Percentiles rank a stretch among this genome's conserved stretches.
phyloP scores from a whole-genome alignment of 2,888 invertebrate genomes.

The Amitus sp. region DNA sequence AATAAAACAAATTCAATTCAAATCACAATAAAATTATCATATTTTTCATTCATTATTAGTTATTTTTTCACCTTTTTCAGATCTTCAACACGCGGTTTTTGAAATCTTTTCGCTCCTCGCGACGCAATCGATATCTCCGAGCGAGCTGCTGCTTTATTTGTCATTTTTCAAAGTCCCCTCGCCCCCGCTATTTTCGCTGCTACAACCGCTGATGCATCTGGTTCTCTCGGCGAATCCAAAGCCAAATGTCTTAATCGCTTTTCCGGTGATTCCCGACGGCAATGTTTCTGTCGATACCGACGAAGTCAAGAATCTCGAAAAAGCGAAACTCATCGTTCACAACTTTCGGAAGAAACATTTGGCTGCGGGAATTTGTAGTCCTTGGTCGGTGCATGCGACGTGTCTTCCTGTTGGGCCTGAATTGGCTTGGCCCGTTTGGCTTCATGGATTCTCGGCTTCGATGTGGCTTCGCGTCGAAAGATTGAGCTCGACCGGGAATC shows the following conservation, averaged over 20 bases:
- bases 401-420: slow-evolving; percentile 60
- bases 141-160: slow-evolving; percentile 71
- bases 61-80: slow-evolving; percentile 60
- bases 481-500: slow-evolving; percentile 46
- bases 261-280: slow-evolving; percentile 61
- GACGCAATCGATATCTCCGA: slow-evolving; percentile 68
- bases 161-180: slow-evolving; percentile 70
- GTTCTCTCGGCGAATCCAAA: slow-evolving; percentile 68
- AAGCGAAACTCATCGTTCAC: slow-evolving; percentile 59
- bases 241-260: slow-evolving; percentile 70
- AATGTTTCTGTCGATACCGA: slow-evolving; percentile 24
- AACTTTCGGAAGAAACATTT: slow-evolving; percentile 60
- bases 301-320: slow-evolving; percentile 52
- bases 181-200: slow-evolving; percentile 70
- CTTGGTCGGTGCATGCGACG: slow-evolving; percentile 61
- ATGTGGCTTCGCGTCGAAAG: slow-evolving; percentile 70
- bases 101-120: slow-evolving; percentile 72
- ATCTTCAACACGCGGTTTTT: slow-evolving; percentile 74
- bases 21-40: too few species aligned
- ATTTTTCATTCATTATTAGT: too few species aligned
- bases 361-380: slow-evolving; percentile 58
- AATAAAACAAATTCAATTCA: not conserved
- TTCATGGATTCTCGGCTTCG: slow-evolving; percentile 71
- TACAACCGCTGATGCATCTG: slow-evolving; percentile 66
- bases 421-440: slow-evolving; percentile 71